phyloP scores from a whole-genome alignment of 2,797 vertebrate genomes.

The Paedocypris micromegethes region DNA sequence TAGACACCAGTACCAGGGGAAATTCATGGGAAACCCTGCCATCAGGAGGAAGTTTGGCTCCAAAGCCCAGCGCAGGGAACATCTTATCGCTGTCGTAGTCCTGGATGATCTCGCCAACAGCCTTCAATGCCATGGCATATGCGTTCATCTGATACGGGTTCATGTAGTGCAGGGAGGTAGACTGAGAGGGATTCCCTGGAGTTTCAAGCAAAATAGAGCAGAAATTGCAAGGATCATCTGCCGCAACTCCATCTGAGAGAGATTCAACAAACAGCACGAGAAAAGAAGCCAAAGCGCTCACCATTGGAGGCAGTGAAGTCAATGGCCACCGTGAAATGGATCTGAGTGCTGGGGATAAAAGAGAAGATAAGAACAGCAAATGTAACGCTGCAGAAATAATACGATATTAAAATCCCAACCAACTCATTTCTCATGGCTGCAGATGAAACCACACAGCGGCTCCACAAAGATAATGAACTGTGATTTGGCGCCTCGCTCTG shows the following conservation, averaged over 20 bases:
- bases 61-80: slow-evolving; percentile 92
- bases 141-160: slow-evolving; percentile 97
- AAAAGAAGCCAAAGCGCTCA: slow-evolving; percentile 58
- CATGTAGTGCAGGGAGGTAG: slow-evolving; percentile 95
- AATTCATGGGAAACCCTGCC: slow-evolving; percentile 92
- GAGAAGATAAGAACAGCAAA: slow-evolving; percentile 41
- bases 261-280: slow-evolving; percentile 5
- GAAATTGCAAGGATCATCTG: not conserved
- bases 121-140: slow-evolving; percentile 90
- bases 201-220: slow-evolving; percentile 47
- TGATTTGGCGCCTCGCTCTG: slow-evolving; percentile 4
- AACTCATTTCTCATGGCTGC: slow-evolving; percentile 10
- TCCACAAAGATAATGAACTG: slow-evolving; percentile 20
- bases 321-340: slow-evolving; percentile 98
- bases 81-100: slow-evolving; percentile 97
- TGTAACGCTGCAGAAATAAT: slow-evolving; percentile 14
- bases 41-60: slow-evolving; percentile 91
- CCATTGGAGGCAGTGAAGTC: slow-evolving; percentile 97
- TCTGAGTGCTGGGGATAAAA: slow-evolving; percentile 77
- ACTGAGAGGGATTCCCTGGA: slow-evolving; percentile 88
- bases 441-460: slow-evolving; percentile 24
- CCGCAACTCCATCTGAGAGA: not conserved
- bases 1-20: slow-evolving; percentile 76
- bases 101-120: slow-evolving; percentile 95
- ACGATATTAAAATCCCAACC: not conserved